phyloP scores from a whole-genome alignment of 2,888 invertebrate genomes.

The Germaria angustata region DNA sequence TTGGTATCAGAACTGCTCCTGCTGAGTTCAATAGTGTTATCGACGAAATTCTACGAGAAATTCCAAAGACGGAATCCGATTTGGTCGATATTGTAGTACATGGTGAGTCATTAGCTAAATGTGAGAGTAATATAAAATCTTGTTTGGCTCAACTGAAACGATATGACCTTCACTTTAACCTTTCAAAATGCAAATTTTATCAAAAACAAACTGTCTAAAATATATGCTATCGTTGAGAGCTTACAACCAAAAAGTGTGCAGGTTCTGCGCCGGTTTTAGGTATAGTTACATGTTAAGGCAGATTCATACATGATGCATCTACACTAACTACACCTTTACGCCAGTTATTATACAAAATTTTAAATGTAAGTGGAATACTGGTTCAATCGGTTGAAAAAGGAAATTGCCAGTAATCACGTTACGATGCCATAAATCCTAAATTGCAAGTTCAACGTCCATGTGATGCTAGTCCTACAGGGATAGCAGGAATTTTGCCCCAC shows the following conservation, averaged over 20 bases:
- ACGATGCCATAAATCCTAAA: slow-evolving; percentile 13
- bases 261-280: slow-evolving; percentile 43
- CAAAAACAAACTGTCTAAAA: not conserved
- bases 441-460: not conserved
- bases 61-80: not conserved
- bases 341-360: not conserved
- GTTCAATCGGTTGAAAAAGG: not conserved
- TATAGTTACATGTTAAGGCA: slow-evolving; percentile 39
- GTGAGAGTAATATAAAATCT: not conserved
- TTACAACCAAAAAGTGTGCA: slow-evolving; percentile 34
- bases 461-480: too few species aligned
- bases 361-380: slow-evolving; percentile 10
- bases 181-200: not conserved
- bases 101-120: not conserved
- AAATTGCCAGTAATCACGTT: not conserved
- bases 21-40: not conserved
- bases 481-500: not conserved
- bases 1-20: not conserved
- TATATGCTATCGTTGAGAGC: not conserved
- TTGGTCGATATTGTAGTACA: not conserved
- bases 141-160: not conserved
- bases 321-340: slow-evolving; percentile 39
- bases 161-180: not conserved
- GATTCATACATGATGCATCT: not conserved
- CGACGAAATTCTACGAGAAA: not conserved